Base-by-base conservation (phyloP, 2,888 invertebrate genomes). In the Rotaria macrura region DNA sequence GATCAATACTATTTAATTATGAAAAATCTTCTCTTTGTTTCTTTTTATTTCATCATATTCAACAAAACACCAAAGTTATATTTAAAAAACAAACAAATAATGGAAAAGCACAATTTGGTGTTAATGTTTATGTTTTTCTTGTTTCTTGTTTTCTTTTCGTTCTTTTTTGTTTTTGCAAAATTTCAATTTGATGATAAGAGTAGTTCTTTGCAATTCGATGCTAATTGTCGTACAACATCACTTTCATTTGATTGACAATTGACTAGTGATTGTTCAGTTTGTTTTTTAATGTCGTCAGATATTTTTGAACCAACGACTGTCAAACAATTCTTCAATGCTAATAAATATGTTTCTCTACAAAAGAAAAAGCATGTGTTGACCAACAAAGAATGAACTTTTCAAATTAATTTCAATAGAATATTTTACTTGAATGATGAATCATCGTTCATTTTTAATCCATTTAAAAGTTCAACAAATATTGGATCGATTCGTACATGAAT, bases 401-500 rank as follows among this genome's bases (percentile, higher is more conserved):
- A n/a, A n/a, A n/a, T n/a, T n/a, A n/a, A n/a, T n/a, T n/a, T n/a
- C n/a, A n/a, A n/a, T n/a, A n/a, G n/a, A 74, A 74, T 29, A 79
- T 34, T 88, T 88, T 88, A 93, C 93, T 92, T 92, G 87, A 96
- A 93, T 74, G 94, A 93, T 54, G 94, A 93, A 91, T 97, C 97
- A 89, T 96, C 96, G 0, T 94, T 93, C 84, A 87, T 88, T 90
- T 94, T 95, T 86, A 96, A 93, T 72, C 94, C 94, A 89, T 94
- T 94, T 90, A 96, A 94, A 89, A 98, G 93, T 90, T 99, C 98
- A 25, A 94, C 93, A 91, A 97, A 96, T n/a, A 98, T 92, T 17
- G 96, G 95, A 92, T 98, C 98, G 0, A 96, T 94, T 87, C 96
- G 93, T 85, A 95, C 94, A 92, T 98, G 97, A 88, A 98, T 97